Conservation (phyloP, 2,797 vertebrate species). For the Microctenopoma steveboyesi region DNA sequence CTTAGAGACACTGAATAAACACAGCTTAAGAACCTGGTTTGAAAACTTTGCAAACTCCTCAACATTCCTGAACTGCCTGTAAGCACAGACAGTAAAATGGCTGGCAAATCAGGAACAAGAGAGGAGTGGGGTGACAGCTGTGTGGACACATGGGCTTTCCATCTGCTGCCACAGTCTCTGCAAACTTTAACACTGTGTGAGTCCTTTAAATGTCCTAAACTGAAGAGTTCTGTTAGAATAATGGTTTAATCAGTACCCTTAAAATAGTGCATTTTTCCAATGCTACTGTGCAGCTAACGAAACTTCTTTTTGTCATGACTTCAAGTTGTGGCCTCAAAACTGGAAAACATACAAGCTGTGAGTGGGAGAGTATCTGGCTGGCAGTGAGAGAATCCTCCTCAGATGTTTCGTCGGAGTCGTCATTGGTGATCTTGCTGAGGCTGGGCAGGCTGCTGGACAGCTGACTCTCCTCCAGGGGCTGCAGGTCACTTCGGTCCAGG, state of each 20-base stretch:
- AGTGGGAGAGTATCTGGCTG: constrained; percentile 92
- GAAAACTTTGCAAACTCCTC: constrained; percentile 10
- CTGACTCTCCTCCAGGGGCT: constrained; percentile 90
- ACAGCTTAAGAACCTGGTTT: background rate
- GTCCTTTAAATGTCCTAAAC: background rate
- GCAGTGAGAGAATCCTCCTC: constrained; percentile 92
- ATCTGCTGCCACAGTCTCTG: constrained; percentile 28
- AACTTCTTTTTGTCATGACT: background rate
- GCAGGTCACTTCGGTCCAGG: constrained; percentile 92
- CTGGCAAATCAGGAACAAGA: constrained; percentile 10
- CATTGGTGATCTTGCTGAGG: constrained; percentile 85
- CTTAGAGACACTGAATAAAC: background rate
- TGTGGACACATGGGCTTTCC: constrained; percentile 35
- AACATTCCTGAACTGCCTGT: constrained; percentile 10
- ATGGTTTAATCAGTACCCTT: background rate
- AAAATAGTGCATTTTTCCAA: too few species aligned
- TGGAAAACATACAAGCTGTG: constrained; percentile 80
- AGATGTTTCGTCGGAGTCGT: constrained; percentile 94
- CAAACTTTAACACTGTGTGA: constrained; percentile 12
- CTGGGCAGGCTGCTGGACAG: constrained; percentile 90
- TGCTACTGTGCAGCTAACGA: background rate
- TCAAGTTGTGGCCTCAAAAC: background rate
- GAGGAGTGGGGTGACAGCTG: constrained; percentile 41
- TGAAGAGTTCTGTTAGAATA: background rate
- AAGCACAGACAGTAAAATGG: background rate